Base-by-base conservation (phyloP, 2,888 invertebrate species). In the Atethmia centrago region DNA sequence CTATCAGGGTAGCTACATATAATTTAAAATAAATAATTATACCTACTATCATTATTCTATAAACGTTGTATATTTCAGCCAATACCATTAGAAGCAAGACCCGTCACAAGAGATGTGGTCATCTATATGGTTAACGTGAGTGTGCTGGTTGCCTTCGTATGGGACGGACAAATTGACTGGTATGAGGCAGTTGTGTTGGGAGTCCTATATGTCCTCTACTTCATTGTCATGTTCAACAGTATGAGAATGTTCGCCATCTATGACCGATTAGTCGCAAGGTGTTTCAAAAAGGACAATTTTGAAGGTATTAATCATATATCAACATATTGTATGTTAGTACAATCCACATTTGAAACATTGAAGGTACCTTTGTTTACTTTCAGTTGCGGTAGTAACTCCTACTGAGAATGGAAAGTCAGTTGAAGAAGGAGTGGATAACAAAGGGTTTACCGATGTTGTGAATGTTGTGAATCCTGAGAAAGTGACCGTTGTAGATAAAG, bases 101-200 rank as follows among this genome's bases (percentile, higher is more conserved):
- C 99, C 0, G 97, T 99, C 31, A 97, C 98, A 0, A 95, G 99
- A 78, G 99, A 99, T 88, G 98, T 98, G 61, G 87, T 97, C 12
- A 97, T 98, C 72, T 99, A 99, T 91, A 96, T 97, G 79, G 90
- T 98, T 40, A 97, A 98, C 62, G 97, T 99, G 0, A 92, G 97
- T 14, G 95, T 97, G 3, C 93, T 99, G 42, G 97, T 98, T 0
- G 87, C 95, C 2, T 97, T 99, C 64, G 97, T 98, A 45, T 98
- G 98, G 97, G 99, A 99, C 86, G 98, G 98, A 3, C 93, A 94
- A 72, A 97, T 99, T 45, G 97, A 97, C 78, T 99, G 98, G 98
- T 97, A 97, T 88, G 99, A 99, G 92, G 98, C 98, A 0, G 87
- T 97, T 61, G 93, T 97, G 0, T 97, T 99, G 79, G 97, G 98